Percentiles rank a stretch among this genome's conserved stretches.
phyloP scores from a whole-genome alignment of 1,140 invertebrate species.

The Phortica variegata region DNA sequence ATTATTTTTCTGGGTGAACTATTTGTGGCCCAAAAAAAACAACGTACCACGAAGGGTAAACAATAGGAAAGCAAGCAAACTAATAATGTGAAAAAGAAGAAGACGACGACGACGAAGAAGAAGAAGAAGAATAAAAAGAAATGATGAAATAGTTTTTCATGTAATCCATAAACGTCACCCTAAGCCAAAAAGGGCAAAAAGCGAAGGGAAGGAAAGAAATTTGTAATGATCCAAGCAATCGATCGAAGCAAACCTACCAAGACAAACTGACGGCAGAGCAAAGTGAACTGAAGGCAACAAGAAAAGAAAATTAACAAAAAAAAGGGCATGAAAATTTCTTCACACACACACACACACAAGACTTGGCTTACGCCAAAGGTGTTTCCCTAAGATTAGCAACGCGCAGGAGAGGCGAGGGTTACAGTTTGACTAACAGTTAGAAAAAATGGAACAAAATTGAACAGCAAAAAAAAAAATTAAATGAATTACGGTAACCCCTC shows the following conservation, averaged over 20 bases:
- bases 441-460: conserved; percentile 16
- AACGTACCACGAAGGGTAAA: too few species aligned
- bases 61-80: neutral
- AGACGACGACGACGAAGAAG: conserved; percentile 17
- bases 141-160: conserved; percentile 40
- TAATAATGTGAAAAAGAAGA: conserved; percentile 12
- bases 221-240: conserved; percentile 19
- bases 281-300: neutral
- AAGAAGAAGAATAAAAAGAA: conserved; percentile 3
- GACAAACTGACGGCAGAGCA: conserved; percentile 28
- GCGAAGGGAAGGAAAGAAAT: conserved; percentile 22
- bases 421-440: conserved; percentile 2
- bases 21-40: conserved; percentile 8
- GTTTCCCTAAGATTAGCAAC: conserved; percentile 36
- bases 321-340: neutral
- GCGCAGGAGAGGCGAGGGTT: conserved; percentile 15
- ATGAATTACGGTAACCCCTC: conserved; percentile 33
- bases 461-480: conserved; percentile 54
- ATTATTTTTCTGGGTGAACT: conserved; percentile 17
- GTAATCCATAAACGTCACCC: conserved; percentile 56
- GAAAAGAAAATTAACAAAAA: too few species aligned
- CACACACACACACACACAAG: neutral
- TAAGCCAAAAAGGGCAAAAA: conserved; percentile 20
- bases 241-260: conserved; percentile 29
- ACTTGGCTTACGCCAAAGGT: conserved; percentile 24